Conservation (phyloP, 30 jellyfish, hydroid and myxozoan genomes). For the Catostylus mosaicus region DNA sequence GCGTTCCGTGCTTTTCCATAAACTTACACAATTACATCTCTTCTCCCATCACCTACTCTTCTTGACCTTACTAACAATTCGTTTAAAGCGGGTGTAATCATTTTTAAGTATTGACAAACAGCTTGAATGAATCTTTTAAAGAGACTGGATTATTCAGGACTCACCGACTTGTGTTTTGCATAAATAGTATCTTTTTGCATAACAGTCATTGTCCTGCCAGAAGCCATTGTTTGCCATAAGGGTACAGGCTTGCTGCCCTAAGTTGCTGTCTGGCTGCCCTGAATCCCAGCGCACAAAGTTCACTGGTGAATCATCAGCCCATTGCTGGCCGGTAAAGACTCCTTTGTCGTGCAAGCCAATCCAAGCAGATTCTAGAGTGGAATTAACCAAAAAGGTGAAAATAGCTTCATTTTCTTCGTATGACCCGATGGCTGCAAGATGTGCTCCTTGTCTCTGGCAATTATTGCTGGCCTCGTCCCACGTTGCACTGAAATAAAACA, state of each 20-base stretch:
- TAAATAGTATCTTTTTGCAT: conserved; percentile 48
- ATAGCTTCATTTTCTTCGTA: conserved; percentile 82
- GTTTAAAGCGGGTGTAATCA: too few species aligned
- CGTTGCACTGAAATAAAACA: conserved; percentile 57
- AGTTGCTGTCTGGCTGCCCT: conserved; percentile 86
- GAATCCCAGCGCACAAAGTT: conserved; percentile 89
- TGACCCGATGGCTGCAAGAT: conserved; percentile 68
- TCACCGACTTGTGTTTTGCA: conserved; percentile 78
- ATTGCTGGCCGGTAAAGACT: conserved; percentile 72
- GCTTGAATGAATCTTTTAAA: too few species aligned
- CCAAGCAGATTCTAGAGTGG: conserved; percentile 76
- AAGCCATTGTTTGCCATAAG: conserved; percentile 91
- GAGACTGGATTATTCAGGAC: too few species aligned
- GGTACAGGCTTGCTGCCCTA: conserved; percentile 82
- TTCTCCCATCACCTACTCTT: too few species aligned
- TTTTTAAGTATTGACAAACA: too few species aligned
- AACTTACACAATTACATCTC: too few species aligned
- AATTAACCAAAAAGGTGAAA: conserved; percentile 51
- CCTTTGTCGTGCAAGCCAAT: conserved; percentile 94
- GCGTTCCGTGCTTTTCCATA: too few species aligned
- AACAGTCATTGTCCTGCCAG: conserved; percentile 89
- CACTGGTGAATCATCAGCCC: conserved; percentile 92
- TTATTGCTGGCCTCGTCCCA: conserved; percentile 76
- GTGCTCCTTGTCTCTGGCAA: conserved; percentile 58
- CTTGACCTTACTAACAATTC: too few species aligned